A percentile compares a stretch with the other conserved stretches of the same genome.
Conservation (phyloP, 2,888 invertebrate genomes). For the Sipha maydis region DNA sequence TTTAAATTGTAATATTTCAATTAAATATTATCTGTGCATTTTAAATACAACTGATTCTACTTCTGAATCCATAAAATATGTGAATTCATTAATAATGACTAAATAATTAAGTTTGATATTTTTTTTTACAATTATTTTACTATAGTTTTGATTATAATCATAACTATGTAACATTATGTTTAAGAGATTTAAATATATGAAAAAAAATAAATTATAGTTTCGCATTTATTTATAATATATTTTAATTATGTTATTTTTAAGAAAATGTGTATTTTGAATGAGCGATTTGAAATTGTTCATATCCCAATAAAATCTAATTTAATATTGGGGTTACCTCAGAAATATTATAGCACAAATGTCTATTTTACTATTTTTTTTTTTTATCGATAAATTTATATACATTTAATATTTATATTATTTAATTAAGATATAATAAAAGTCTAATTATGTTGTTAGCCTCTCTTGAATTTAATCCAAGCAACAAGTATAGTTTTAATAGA, state of each 20-base stretch:
- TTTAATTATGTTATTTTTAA: not conserved
- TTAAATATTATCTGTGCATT: not conserved
- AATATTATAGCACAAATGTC: too few species aligned
- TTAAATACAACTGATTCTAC: not conserved
- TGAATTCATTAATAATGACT: not conserved
- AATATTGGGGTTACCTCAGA: too few species aligned
- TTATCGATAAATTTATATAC: too few species aligned
- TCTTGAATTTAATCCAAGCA: not conserved
- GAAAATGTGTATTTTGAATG: not conserved
- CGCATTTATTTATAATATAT: not conserved
- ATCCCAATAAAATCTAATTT: not conserved
- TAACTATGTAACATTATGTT: not conserved
- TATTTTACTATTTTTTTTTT: too few species aligned
- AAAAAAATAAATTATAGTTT: not conserved
- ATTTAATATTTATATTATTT: not conserved
- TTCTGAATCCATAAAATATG: not conserved
- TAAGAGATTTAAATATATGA: not conserved
- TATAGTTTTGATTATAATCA: not conserved
- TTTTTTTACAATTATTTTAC: not conserved
- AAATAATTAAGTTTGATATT: not conserved
- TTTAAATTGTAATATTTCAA: not conserved
- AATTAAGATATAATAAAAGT: not conserved
- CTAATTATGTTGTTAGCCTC: not conserved
- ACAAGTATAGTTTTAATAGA: not conserved
- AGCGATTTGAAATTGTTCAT: not conserved